Conservation (phyloP, 2,888 invertebrate genomes). For the Fissipunctia ypsillon region DNA sequence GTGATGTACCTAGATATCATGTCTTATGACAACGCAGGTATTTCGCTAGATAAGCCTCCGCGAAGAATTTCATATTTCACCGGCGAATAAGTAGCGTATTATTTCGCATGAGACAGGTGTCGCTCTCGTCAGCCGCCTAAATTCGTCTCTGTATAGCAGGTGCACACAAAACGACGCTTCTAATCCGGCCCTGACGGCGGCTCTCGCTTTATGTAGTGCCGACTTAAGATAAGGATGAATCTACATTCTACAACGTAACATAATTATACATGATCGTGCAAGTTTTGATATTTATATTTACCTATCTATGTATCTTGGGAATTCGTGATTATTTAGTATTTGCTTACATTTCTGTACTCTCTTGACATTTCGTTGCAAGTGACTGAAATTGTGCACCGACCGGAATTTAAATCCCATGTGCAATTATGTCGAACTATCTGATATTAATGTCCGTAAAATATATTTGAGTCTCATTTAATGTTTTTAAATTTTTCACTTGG, state of each 20-base stretch:
- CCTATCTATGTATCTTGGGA: conserved; percentile 8
- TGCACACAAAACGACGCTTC: conserved; percentile 81
- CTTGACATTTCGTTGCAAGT: conserved; percentile 34
- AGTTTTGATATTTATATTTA: conserved; percentile 12
- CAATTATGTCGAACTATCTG: conserved; percentile 36
- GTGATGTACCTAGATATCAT: conserved; percentile 67
- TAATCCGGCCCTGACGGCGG: conserved; percentile 82
- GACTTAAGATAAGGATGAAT: conserved; percentile 68
- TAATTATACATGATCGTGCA: conserved; percentile 30
- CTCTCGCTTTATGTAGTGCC: conserved; percentile 69
- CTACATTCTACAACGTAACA: conserved; percentile 38
- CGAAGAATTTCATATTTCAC: conserved; percentile 88
- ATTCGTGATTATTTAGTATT: conserved; percentile 14
- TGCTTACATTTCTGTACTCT: conserved; percentile 24
- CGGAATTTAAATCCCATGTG: conserved; percentile 34
- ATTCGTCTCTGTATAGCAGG: conserved; percentile 86
- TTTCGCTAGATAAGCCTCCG: conserved; percentile 79
- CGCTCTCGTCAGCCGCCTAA: conserved; percentile 84
- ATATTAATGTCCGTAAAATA: conserved; percentile 35
- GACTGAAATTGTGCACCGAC: conserved; percentile 26
- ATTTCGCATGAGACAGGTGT: conserved; percentile 88
- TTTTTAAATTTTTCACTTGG: conserved; percentile 20
- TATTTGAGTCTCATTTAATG: conserved; percentile 11
- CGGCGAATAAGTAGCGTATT: conserved; percentile 86
- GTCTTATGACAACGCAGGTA: conserved; percentile 67